Conservation (phyloP, 2,888 invertebrate species). For the Limenitis arthemis region DNA sequence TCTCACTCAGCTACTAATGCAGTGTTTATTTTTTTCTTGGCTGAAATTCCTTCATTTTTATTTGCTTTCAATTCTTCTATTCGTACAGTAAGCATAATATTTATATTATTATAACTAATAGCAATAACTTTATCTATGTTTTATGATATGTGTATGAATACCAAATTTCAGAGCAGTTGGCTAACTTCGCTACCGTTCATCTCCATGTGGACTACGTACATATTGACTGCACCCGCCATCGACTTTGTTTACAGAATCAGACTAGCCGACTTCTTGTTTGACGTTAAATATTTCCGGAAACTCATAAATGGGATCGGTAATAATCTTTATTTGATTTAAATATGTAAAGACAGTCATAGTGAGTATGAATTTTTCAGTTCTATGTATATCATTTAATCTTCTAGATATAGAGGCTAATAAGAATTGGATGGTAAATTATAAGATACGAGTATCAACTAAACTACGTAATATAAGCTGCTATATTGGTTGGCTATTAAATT, state of each 20-base stretch:
- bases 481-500: too few relatives aligned
- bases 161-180: conserved; percentile 38
- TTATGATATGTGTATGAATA: background rate
- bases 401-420: too few relatives aligned
- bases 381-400: too few relatives aligned
- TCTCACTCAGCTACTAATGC: conserved; percentile 46
- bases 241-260: conserved; percentile 40
- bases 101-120: too few relatives aligned
- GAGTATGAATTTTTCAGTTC: too few relatives aligned
- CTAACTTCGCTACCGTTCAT: conserved; percentile 39
- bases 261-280: conserved; percentile 38
- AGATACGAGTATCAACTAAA: too few relatives aligned
- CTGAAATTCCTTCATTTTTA: conserved; percentile 42
- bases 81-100: conserved; percentile 36
- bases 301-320: conserved; percentile 47
- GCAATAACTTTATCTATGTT: too few relatives aligned
- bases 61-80: conserved; percentile 32
- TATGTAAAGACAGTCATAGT: too few relatives aligned
- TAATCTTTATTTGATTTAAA: background rate
- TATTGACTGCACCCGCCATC: conserved; percentile 35
- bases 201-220: conserved; percentile 35
- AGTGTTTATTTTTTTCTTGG: conserved; percentile 46
- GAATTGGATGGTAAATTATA: too few relatives aligned
- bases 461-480: too few relatives aligned
- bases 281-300: conserved; percentile 45